Evolutionary conservation across 1,140 invertebrate species (phyloP).

Genomic region (Doryteuthis pealeii): DNA sequence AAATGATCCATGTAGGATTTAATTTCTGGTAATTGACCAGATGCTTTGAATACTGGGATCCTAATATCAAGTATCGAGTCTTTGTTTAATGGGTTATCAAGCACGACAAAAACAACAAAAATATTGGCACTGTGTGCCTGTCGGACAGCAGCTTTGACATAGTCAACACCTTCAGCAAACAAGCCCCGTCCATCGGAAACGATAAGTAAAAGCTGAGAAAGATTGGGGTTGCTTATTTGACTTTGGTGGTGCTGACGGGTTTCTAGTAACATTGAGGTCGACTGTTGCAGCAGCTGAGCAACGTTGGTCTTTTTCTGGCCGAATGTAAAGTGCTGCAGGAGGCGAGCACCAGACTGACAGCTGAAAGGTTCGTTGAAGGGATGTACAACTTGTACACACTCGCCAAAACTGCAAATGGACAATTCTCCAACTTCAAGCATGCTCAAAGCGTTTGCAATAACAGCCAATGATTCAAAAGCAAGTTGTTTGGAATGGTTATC

Average conservation of each 20-base stretch:
- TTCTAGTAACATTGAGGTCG: constrained; percentile 61
- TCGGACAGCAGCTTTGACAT: constrained; percentile 77
- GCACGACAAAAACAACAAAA: constrained; percentile 92
- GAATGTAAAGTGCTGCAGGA: constrained; percentile 62
- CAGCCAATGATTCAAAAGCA: constrained; percentile 90
- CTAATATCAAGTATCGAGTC: constrained; percentile 91
- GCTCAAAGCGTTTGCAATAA: constrained; percentile 88
- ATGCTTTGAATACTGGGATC: constrained; percentile 68
- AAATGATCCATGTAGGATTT: constrained; percentile 89
- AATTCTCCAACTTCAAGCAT: constrained; percentile 92
- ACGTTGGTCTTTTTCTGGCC: constrained; percentile 62
- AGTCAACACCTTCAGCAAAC: constrained; percentile 82
- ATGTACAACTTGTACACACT: constrained; percentile 79
- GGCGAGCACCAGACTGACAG: constrained; percentile 74
- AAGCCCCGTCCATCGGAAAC: constrained; percentile 89
- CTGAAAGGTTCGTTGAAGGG: constrained; percentile 83
- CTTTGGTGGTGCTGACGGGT: constrained; percentile 37
- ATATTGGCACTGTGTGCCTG: constrained; percentile 78
- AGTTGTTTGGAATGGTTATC: constrained; percentile 68
- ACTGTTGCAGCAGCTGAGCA: constrained; percentile 74
- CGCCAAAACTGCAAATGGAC: constrained; percentile 83
- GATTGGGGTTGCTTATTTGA: constrained; percentile 38
- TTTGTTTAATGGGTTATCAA: constrained; percentile 90
- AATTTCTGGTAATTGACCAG: constrained; percentile 66
- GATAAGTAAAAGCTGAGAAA: constrained; percentile 81